Evolutionary conservation across 1,140 invertebrate genomes (phyloP).

Genomic region (Wasmannia auropunctata): DNA sequence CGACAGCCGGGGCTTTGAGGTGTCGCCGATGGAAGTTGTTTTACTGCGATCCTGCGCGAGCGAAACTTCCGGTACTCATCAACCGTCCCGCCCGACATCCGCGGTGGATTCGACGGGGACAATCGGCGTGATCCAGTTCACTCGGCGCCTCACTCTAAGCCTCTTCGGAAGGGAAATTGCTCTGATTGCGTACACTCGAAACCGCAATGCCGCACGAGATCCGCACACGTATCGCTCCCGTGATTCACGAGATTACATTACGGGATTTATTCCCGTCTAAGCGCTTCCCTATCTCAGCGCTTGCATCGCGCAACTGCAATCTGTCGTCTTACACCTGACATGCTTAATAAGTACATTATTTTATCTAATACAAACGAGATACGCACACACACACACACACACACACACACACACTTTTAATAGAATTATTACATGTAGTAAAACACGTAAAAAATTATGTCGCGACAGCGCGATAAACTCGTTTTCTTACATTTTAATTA

Average conservation of each 20-base stretch:
- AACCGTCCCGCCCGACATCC: not conserved
- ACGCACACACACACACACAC: too few species aligned
- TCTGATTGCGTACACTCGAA: constrained; percentile 41
- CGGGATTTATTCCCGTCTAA: constrained; percentile 17
- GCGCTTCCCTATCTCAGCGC: not conserved
- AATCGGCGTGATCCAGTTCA: constrained; percentile 39
- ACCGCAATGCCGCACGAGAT: constrained; percentile 27
- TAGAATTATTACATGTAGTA: not conserved
- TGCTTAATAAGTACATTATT: not conserved
- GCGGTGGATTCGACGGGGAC: constrained; percentile 34
- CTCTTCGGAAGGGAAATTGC: constrained; percentile 52
- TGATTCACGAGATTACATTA: constrained; percentile 30
- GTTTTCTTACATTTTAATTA: not conserved
- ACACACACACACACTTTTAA: too few species aligned
- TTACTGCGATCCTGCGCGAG: not conserved
- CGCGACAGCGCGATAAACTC: too few species aligned
- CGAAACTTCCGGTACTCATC: constrained; percentile 60
- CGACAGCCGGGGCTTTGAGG: constrained; percentile 51
- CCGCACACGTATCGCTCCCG: not conserved
- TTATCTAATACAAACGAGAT: not conserved
- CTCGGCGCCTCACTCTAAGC: constrained; percentile 10
- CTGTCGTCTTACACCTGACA: not conserved
- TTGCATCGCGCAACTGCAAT: not conserved
- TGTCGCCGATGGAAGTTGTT: constrained; percentile 57
- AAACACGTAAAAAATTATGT: too few species aligned